These are phyloP conservation scores for Aquatica leii DNA, from an alignment of 2,888 invertebrate species.

Conservation along the genomic window DNA sequence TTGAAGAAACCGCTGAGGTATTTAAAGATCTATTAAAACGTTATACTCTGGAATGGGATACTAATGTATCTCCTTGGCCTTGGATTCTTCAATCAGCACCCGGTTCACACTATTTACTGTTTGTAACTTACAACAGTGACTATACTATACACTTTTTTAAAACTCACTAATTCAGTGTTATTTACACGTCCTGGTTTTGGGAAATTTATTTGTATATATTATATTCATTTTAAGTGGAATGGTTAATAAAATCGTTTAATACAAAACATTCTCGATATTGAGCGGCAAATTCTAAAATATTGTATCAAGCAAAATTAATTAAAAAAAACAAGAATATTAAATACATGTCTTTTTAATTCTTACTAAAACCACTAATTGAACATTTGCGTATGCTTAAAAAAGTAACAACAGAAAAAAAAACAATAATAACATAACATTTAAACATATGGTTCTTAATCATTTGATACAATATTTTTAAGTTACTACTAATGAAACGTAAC, in stretches of 20 bases:
- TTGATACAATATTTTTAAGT: too few species aligned
- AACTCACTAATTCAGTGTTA: conserved; percentile 15
- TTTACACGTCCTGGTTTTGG: conserved; percentile 15
- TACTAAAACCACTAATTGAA: too few species aligned
- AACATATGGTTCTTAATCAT: too few species aligned
- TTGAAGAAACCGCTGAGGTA: conserved; percentile 93
- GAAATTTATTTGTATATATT: not conserved
- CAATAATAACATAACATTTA: too few species aligned
- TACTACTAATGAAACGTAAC: too few species aligned
- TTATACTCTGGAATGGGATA: conserved; percentile 50
- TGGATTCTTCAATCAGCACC: conserved; percentile 44
- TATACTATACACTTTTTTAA: conserved; percentile 18
- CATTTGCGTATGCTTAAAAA: too few species aligned
- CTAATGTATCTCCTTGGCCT: conserved; percentile 54
- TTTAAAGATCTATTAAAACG: conserved; percentile 46
- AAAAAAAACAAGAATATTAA: too few species aligned
- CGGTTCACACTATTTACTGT: conserved; percentile 30
- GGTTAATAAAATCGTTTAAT: not conserved
- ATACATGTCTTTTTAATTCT: too few species aligned
- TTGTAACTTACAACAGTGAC: conserved; percentile 29
- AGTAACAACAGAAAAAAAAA: too few species aligned
- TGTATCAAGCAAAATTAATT: too few species aligned
- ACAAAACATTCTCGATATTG: too few species aligned
- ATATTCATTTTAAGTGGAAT: not conserved
- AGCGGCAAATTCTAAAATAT: too few species aligned